phyloP scores from a whole-genome alignment of 2,113 vertebrate species.

The Salminus brasiliensis region DNA sequence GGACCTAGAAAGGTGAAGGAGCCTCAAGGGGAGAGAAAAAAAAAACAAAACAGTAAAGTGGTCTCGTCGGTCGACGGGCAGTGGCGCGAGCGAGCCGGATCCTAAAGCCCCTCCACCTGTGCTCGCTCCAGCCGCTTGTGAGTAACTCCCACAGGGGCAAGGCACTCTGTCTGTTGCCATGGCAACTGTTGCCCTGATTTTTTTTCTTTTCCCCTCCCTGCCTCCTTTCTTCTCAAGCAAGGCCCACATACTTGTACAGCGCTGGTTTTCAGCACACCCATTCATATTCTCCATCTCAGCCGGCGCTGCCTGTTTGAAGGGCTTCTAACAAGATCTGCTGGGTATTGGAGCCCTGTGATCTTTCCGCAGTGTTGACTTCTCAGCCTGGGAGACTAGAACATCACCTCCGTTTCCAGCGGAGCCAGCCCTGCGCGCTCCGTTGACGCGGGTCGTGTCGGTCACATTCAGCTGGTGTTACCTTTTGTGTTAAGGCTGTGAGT shows the following conservation, averaged over 20 bases:
- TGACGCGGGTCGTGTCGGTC: not conserved
- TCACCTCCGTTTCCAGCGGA: not conserved
- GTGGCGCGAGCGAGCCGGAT: not conserved
- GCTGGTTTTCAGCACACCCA: constrained; percentile 7
- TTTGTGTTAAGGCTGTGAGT: not conserved
- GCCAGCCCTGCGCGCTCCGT: not conserved
- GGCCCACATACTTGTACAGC: constrained; percentile 23
- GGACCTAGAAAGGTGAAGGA: not conserved
- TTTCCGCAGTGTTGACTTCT: not conserved
- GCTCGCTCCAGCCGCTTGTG: constrained; percentile 10
- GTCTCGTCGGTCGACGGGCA: not conserved
- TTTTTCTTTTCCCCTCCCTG: constrained; percentile 24
- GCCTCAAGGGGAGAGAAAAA: not conserved
- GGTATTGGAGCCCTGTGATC: constrained; percentile 24
- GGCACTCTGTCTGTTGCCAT: constrained; percentile 54
- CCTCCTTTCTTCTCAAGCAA: not conserved
- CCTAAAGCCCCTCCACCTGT: constrained; percentile 35
- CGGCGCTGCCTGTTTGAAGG: constrained; percentile 17
- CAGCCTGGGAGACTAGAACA: not conserved
- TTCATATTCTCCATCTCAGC: constrained; percentile 8
- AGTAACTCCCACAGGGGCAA: constrained; percentile 31
- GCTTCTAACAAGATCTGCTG: constrained; percentile 29
- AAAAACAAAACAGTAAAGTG: not conserved
- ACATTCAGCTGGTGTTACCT: not conserved
- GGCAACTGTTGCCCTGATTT: constrained; percentile 50